phyloP scores from a whole-genome alignment of 2,113 vertebrate genomes.

The Equus przewalskii region DNA sequence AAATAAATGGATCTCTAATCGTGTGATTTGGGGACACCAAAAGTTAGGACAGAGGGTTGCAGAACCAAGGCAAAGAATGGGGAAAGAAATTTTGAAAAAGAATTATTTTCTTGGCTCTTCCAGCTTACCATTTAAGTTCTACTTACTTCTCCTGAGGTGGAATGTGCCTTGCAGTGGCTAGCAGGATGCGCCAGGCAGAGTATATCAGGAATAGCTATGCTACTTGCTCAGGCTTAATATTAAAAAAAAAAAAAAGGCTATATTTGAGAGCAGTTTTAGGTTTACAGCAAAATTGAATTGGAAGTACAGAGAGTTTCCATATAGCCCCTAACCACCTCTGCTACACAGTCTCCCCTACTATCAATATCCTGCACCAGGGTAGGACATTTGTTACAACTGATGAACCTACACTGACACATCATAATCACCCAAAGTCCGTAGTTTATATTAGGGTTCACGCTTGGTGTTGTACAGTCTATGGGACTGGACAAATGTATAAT shows the following conservation, averaged over 20 bases:
- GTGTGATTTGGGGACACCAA: not conserved
- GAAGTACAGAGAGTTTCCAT: not conserved
- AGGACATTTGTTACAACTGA: not conserved
- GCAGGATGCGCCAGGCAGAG: not conserved
- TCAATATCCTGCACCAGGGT: not conserved
- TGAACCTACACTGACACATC: not conserved
- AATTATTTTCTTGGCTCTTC: not conserved
- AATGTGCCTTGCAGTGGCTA: not conserved
- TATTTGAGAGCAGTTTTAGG: not conserved
- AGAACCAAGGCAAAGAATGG: not conserved
- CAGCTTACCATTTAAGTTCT: not conserved
- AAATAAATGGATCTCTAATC: not conserved
- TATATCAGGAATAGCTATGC: not conserved
- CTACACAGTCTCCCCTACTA: not conserved
- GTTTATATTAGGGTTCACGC: not conserved
- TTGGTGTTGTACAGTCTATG: not conserved
- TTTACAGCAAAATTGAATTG: not conserved
- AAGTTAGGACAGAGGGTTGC: not conserved
- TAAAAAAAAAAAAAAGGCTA: not conserved
- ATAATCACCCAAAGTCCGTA: not conserved
- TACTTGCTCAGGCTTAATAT: not conserved
- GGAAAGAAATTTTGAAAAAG: not conserved
- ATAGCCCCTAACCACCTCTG: not conserved
- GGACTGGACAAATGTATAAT: not conserved
- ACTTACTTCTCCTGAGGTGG: not conserved